These are phyloP conservation scores for Drosophila testacea DNA, from an alignment of 2,888 invertebrate species.

Conservation along the genomic window DNA sequence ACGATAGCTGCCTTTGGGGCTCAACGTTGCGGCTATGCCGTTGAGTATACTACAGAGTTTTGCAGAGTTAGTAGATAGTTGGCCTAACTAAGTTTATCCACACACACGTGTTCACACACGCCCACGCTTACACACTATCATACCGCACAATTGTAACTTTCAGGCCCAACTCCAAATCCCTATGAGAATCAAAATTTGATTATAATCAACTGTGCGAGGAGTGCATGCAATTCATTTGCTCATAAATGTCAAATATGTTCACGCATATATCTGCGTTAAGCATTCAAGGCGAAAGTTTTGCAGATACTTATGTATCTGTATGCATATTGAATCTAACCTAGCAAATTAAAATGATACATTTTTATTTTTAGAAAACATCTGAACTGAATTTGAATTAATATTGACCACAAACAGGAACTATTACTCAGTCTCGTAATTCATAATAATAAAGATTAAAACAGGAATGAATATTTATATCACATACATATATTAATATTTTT, in stretches of 20 bases:
- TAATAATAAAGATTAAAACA: too few species aligned
- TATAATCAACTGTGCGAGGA: slow-evolving; percentile 55
- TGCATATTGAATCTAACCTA: background rate
- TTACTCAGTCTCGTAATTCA: too few species aligned
- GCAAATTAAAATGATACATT: background rate
- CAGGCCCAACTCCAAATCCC: slow-evolving; percentile 37
- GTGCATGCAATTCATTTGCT: slow-evolving; percentile 33
- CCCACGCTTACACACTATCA: background rate
- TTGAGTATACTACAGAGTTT: slow-evolving; percentile 19
- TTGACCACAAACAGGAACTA: too few species aligned
- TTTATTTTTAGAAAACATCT: background rate
- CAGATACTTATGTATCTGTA: background rate
- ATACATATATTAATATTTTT: too few species aligned
- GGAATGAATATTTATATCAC: too few species aligned
- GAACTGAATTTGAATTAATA: too few species aligned
- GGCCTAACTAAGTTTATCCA: slow-evolving; percentile 61
- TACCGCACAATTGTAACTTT: slow-evolving; percentile 35
- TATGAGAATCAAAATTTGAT: slow-evolving; percentile 64
- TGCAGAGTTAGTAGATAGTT: slow-evolving; percentile 57
- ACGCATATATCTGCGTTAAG: slow-evolving; percentile 1
- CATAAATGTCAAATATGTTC: slow-evolving; percentile 45
- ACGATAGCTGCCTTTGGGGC: slow-evolving; percentile 44
- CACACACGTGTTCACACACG: background rate
- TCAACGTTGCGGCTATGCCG: slow-evolving; percentile 11
- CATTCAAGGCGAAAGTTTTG: background rate